Percentiles rank a stretch among this genome's conserved stretches.
phyloP scores from a whole-genome alignment of 2,797 vertebrate species.

The Malurus leucopterus region DNA sequence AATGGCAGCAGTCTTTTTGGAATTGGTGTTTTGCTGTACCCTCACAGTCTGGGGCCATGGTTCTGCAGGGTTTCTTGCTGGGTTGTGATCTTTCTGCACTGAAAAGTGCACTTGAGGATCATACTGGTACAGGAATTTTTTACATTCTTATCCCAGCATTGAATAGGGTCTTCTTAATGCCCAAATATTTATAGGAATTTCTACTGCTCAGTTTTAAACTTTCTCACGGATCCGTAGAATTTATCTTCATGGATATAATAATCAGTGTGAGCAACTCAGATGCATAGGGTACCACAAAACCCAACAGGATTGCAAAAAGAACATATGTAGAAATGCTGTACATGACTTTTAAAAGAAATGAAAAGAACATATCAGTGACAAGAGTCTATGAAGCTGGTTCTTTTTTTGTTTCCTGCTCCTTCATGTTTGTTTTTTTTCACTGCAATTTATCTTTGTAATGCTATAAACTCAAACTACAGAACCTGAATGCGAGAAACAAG shows the following conservation, averaged over 20 bases:
- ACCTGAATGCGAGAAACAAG: neutral
- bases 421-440: fast-evolving
- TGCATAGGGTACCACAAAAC: neutral
- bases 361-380: neutral
- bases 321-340: neutral
- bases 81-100: neutral
- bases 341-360: neutral
- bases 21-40: neutral
- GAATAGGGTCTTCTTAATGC: neutral
- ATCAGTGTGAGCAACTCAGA: neutral
- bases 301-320: neutral
- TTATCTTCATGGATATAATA: neutral
- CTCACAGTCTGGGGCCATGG: neutral
- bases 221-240: neutral
- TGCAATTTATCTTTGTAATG: neutral
- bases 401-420: neutral
- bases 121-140: neutral
- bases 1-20: neutral
- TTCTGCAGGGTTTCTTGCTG: neutral
- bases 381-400: neutral
- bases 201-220: neutral
- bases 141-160: neutral
- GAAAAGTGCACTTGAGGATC: neutral
- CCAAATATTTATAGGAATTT: neutral
- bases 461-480: neutral